These are phyloP conservation scores for Diachasmimorpha longicaudata DNA, from an alignment of 1,140 invertebrate genomes.

Conservation along the genomic window DNA sequence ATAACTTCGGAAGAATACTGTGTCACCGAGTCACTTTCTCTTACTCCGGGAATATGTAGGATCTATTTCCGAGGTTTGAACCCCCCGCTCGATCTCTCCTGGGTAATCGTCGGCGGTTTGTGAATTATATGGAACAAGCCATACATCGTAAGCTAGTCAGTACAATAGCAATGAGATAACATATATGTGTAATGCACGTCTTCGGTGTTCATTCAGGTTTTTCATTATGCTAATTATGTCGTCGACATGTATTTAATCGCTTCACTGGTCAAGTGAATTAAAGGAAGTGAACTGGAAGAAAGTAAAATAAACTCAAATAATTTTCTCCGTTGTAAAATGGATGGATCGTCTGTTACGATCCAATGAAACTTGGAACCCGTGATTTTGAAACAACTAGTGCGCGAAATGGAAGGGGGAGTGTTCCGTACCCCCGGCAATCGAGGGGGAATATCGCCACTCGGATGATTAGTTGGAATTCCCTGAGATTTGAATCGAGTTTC, in stretches of 20 bases:
- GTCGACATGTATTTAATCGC: neutral
- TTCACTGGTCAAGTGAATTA: neutral
- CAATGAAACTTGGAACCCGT: neutral
- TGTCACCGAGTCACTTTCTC: conserved; percentile 49
- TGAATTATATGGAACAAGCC: conserved; percentile 12
- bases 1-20: conserved; percentile 42
- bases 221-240: conserved; percentile 8
- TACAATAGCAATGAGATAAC: conserved; percentile 30
- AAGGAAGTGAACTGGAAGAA: neutral
- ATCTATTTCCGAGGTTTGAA: conserved; percentile 35
- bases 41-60: conserved; percentile 24
- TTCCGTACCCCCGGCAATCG: neutral
- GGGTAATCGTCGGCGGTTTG: neutral
- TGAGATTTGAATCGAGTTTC: no score
- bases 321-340: neutral
- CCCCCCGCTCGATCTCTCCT: neutral
- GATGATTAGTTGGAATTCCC: no score
- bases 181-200: neutral
- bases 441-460: no score
- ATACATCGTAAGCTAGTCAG: conserved; percentile 21
- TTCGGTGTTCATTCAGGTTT: neutral
- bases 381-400: neutral
- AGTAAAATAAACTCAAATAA: neutral
- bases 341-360: neutral
- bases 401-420: neutral